Base-by-base conservation (phyloP, 2,888 invertebrate genomes). In the Volucella inanis region DNA sequence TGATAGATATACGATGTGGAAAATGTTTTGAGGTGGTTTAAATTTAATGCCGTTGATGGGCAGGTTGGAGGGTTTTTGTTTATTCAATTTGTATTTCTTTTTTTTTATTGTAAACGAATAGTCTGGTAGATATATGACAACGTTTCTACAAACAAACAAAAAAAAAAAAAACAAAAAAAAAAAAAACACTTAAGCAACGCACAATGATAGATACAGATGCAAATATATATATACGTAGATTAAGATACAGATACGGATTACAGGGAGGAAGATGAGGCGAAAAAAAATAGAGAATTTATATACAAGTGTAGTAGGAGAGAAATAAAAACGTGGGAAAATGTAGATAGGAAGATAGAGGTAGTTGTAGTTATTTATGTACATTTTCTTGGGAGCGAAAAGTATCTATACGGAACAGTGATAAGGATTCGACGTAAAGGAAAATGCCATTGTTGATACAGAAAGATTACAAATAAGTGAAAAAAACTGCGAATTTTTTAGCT, bases 1-100 rank as follows among this genome's bases (percentile, higher is more conserved):
- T 78, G 72, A 78, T 45, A 74, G 68, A 74, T 79, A 55, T 83
- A 79, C 64, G 57, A 83, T 77, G 80, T 49, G 38, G 3, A 71
- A 55, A 14, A 64, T 55, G 64, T 79, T 38, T 59, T 62, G 62
- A 72, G 50, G 59, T 78, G 78, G 45, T 45, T 55, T 67, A 54
- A 61, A 55, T 76, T 47, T 57, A 14, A 55, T 49, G 61, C 55
- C 59, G 18, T 61, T 72, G 43, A 47, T 59, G 41, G 71, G 61
- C 65, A 67, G 45, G 22, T 67, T 67, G 18, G 10, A 11, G 52
- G 57, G 49, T 3, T 9, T 22, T 3, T 15, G 67, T 65, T 43
- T 14, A n/a, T 18, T 3, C 8, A 39, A 49, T 3, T 14, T 49
- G 6, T 14, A 14, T 1, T 38, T 14, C n/a, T 31, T 14, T 9